A percentile compares a stretch with the other conserved stretches of the same genome.
phyloP scores from a whole-genome alignment of 1,140 invertebrate species.

The Brachionus calyciflorus region DNA sequence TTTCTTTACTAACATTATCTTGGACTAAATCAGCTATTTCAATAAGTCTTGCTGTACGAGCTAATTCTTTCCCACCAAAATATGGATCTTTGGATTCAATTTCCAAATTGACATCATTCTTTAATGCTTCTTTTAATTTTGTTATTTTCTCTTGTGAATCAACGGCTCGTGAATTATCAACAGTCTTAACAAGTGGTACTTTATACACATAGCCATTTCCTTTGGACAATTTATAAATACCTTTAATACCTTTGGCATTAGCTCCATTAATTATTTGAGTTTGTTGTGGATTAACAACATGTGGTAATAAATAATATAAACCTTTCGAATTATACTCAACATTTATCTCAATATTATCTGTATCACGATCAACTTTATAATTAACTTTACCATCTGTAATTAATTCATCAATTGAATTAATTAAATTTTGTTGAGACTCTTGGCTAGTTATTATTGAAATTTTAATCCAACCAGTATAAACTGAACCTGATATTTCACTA shows the following conservation, averaged over 20 bases:
- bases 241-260: slow-evolving; percentile 12
- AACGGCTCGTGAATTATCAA: neutral
- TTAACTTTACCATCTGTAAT: slow-evolving; percentile 14
- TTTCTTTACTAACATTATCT: neutral
- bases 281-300: slow-evolving; percentile 13
- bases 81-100: slow-evolving; percentile 24
- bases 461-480: neutral
- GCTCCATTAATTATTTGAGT: slow-evolving; percentile 3
- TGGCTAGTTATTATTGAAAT: neutral
- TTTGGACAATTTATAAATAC: neutral
- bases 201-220: slow-evolving; percentile 4
- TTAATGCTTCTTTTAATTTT: neutral
- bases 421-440: neutral
- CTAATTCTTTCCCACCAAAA: slow-evolving; percentile 26
- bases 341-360: neutral
- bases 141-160: slow-evolving; percentile 10
- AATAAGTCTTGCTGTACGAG: neutral
- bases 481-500: neutral
- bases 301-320: slow-evolving; percentile 6
- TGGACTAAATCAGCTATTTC: slow-evolving; percentile 37
- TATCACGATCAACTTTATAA: neutral
- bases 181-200: neutral
- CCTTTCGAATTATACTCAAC: slow-evolving; percentile 13
- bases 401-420: neutral
- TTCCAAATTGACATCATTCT: neutral